phyloP scores from a whole-genome alignment of 2,888 invertebrate species.

The Buathra laborator region DNA sequence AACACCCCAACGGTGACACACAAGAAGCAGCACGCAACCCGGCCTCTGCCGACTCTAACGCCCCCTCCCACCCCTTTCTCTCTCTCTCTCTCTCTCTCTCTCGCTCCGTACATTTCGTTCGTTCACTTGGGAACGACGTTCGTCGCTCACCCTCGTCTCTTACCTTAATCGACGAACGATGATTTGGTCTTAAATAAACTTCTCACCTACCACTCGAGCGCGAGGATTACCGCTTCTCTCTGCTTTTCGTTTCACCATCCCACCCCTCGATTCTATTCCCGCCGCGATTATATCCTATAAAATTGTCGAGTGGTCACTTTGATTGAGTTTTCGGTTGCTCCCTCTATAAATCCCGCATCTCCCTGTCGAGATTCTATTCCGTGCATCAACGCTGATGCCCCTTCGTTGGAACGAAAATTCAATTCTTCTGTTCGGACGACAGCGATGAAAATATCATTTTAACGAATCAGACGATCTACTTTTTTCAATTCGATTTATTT shows the following conservation, averaged over 20 bases:
- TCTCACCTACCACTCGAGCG: conserved; percentile 79
- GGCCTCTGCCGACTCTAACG: neutral
- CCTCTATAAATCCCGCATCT: neutral
- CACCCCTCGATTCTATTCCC: conserved; percentile 46
- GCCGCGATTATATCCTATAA: conserved; percentile 77
- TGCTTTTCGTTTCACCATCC: conserved; percentile 42
- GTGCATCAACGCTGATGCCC: conserved; percentile 5
- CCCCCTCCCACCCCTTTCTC: conserved; percentile 59
- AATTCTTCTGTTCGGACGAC: conserved; percentile 30
- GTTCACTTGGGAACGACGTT: conserved; percentile 54
- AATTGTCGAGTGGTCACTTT: conserved; percentile 81
- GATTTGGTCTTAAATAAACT: conserved; percentile 85
- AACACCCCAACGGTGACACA: conserved; percentile 45
- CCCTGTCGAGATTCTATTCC: conserved; percentile 7
- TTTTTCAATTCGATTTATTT: no score
- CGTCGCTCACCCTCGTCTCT: conserved; percentile 74
- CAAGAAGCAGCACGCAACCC: conserved; percentile 53
- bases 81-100: conserved; percentile 50
- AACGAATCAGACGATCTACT: neutral
- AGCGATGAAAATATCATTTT: conserved; percentile 19
- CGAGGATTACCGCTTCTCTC: conserved; percentile 66
- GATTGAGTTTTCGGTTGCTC: conserved; percentile 72
- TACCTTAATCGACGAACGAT: conserved; percentile 84
- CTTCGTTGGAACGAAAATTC: conserved; percentile 29
- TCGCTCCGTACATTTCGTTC: conserved; percentile 21